These are phyloP conservation scores for Mesaphorura yosii DNA, from an alignment of 1,140 invertebrate species.

Conservation along the genomic window DNA sequence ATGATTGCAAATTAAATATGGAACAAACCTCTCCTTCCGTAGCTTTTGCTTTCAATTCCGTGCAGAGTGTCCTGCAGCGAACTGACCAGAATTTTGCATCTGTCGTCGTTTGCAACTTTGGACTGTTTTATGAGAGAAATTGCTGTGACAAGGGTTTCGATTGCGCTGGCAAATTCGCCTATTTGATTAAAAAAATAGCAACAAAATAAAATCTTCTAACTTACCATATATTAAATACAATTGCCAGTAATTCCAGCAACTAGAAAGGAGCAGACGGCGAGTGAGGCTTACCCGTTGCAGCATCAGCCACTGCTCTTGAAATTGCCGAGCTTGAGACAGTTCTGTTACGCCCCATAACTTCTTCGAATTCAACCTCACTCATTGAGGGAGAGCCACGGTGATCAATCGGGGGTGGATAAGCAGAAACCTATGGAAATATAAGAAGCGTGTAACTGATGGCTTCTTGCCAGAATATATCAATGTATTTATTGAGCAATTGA, in stretches of 20 bases:
- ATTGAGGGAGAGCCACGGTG: conserved; percentile 49
- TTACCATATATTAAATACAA: neutral
- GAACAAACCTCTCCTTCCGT: conserved; percentile 45
- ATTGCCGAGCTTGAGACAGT: conserved; percentile 96
- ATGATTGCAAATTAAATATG: too few relatives aligned
- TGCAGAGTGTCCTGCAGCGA: conserved; percentile 92
- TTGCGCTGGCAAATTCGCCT: conserved; percentile 93
- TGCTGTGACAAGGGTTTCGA: conserved; percentile 95
- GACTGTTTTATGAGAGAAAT: conserved; percentile 98
- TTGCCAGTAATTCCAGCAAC: conserved; percentile 2
- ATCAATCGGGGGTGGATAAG: conserved; percentile 39
- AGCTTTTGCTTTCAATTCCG: conserved; percentile 93
- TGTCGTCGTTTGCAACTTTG: conserved; percentile 91
- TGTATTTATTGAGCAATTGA: too few relatives aligned
- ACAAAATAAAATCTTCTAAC: neutral
- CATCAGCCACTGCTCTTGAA: conserved; percentile 90
- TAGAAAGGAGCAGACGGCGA: too few relatives aligned
- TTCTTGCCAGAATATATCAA: too few relatives aligned
- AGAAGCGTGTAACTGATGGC: too few relatives aligned
- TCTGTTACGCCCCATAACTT: conserved; percentile 92
- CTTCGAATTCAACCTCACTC: conserved; percentile 85
- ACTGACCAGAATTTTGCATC: conserved; percentile 95
- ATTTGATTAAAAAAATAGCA: conserved; percentile 19
- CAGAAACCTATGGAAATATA: neutral
- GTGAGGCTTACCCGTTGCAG: conserved; percentile 61